phyloP scores from a whole-genome alignment of 30 jellyfish, hydroid and myxozoan genomes.

The Aurelia sp. region DNA sequence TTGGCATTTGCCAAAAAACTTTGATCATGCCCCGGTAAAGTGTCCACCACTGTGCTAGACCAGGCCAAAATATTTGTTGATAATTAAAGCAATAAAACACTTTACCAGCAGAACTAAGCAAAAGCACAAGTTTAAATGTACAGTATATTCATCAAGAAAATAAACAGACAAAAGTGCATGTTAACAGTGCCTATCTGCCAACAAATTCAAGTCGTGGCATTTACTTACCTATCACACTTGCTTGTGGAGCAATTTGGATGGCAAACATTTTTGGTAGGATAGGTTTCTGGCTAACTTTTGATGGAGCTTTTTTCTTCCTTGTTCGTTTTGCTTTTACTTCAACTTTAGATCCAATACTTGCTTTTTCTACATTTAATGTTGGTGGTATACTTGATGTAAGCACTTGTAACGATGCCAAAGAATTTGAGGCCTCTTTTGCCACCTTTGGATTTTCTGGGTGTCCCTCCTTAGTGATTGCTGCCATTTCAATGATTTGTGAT shows the following conservation, averaged over 20 bases:
- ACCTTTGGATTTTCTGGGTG: neutral
- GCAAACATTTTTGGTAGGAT: constrained; percentile 72
- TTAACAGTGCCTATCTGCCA: no score
- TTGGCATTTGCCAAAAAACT: no score
- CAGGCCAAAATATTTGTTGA: no score
- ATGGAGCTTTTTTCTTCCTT: constrained; percentile 49
- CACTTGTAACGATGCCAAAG: constrained; percentile 39
- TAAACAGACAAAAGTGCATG: no score
- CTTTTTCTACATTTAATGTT: neutral
- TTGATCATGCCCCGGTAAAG: no score
- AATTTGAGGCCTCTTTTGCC: neutral
- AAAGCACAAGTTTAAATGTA: no score
- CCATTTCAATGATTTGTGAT: neutral
- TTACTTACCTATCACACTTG: constrained; percentile 41
- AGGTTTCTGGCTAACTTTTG: constrained; percentile 38
- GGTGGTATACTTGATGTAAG: constrained; percentile 56
- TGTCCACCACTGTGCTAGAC: no score
- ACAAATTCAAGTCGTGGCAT: no score
- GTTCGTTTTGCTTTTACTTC: constrained; percentile 42
- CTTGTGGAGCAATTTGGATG: constrained; percentile 71
- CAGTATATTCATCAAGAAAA: no score
- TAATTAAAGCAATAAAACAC: no score
- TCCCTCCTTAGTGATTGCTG: neutral
- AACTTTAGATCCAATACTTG: neutral
- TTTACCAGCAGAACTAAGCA: no score